A percentile compares a stretch with the other conserved stretches of the same genome.
These are phyloP conservation scores for Steinernema khuongi DNA, from an alignment of 1,140 invertebrate genomes.

Conservation along the genomic window DNA sequence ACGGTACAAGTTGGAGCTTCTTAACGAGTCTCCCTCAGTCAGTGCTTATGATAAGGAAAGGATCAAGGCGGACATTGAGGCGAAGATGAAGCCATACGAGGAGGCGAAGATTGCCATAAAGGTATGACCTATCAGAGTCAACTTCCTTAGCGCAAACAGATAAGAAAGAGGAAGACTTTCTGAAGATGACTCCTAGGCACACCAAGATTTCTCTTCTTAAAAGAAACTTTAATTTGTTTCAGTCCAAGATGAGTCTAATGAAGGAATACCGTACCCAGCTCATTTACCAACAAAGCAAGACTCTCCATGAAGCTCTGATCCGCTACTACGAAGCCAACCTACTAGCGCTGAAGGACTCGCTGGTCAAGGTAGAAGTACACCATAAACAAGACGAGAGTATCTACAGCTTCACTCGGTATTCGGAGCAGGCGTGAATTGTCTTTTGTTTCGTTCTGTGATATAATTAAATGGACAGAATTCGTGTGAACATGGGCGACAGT, in stretches of 20 bases:
- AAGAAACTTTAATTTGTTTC: not conserved
- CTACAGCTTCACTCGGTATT: too few relatives aligned
- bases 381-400: not conserved
- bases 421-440: too few relatives aligned
- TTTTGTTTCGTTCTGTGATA: too few relatives aligned
- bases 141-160: too few relatives aligned
- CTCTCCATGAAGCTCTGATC: not conserved
- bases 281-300: not conserved
- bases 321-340: not conserved
- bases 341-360: not conserved
- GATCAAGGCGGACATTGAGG: not conserved
- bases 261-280: not conserved
- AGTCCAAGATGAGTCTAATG: not conserved
- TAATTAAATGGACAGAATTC: too few relatives aligned
- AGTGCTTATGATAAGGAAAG: not conserved
- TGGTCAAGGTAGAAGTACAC: not conserved
- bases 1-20: not conserved
- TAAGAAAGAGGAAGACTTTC: too few relatives aligned
- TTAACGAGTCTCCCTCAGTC: not conserved
- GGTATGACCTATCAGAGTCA: too few relatives aligned
- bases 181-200: too few relatives aligned
- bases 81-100: not conserved
- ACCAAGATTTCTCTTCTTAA: too few relatives aligned
- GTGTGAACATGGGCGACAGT: too few relatives aligned
- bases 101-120: not conserved